Evolutionary conservation across 1,140 invertebrate genomes (phyloP), one percentile per base, ranked within the genome.

Genomic region (Platyura marginata): DNA sequence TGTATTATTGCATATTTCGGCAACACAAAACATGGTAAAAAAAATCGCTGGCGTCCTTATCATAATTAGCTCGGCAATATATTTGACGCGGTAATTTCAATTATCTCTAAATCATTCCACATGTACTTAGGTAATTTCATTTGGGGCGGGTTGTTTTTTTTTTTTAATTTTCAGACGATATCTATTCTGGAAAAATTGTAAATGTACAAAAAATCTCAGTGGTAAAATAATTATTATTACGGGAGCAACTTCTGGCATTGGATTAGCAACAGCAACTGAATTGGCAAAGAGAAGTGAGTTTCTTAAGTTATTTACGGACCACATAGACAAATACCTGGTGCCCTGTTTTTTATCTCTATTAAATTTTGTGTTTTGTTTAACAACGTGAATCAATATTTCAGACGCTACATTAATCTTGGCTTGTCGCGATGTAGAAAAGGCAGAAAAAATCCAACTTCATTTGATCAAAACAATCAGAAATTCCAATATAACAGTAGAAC

Each of bases 181-280:
- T 43, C 59, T 59, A 46, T 50, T 51, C 40, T 56, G 57, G 29
- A 51, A 54, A 37, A 43, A 50, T 4, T 62, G 58, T 47, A 41
- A 49, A 29, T 59, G 56, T 34, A 49, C 52, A 18, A 47, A 51
- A 35, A 44, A 51, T 15, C 45, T 68, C 32, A 51, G 62, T 44
- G 71, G 68, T 6, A 65, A 74, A 48, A 67, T 69, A n/a, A 61
- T 72, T 22, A 61, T 77, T 22, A 60, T 76, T 8, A 76, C 74
- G 9, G 74, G 74, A 15, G 71, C 65, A 10, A 75, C 68, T 52
- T 63, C 62, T 44, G 75, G 74, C 2, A 69, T 77, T 47, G 75
- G 75, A 6, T 68, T 66, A 52, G 68, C 65, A 23, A 63, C 71
- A 19, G 67, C 70, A 8, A 40, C 61, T 33, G 59, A 67, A 49